phyloP scores from a whole-genome alignment of 2,113 vertebrate genomes.

The Laterallus jamaicensis region DNA sequence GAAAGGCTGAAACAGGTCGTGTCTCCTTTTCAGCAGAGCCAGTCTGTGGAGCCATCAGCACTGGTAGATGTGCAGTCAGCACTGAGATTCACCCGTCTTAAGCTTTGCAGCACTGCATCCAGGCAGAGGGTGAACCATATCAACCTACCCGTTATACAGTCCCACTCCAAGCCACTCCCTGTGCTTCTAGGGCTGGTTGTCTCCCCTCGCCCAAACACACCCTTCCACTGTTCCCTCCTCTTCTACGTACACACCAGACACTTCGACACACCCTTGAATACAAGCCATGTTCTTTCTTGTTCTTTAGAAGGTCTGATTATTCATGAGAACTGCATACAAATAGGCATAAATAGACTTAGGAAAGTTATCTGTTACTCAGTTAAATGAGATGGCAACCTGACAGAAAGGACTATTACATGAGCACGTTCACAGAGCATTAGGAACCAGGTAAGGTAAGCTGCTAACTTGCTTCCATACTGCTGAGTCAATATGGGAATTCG shows the following conservation, averaged over 20 bases:
- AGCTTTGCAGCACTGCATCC: neutral
- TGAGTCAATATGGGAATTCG: neutral
- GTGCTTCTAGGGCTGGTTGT: neutral
- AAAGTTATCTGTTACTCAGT: neutral
- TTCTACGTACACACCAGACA: neutral
- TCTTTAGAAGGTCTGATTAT: neutral
- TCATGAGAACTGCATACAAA: neutral
- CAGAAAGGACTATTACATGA: neutral
- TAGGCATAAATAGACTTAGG: neutral
- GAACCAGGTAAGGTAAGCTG: neutral
- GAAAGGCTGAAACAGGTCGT: neutral
- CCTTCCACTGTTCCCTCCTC: neutral
- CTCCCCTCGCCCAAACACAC: neutral
- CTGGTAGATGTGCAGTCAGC: fast-evolving
- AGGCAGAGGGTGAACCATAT: neutral
- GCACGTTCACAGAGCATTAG: neutral
- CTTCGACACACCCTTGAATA: neutral
- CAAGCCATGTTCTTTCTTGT: neutral
- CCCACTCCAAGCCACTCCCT: constrained; percentile 18
- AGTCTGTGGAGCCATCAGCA: constrained; percentile 44
- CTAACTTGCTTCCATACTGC: neutral
- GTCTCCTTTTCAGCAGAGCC: neutral
- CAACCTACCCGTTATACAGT: constrained; percentile 10
- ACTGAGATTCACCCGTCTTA: fast-evolving
- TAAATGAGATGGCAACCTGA: neutral